Evolutionary conservation across 2,888 invertebrate genomes (phyloP), one percentile per base, ranked within the genome.

Genomic region (Dasysyrphus tricinctus): DNA sequence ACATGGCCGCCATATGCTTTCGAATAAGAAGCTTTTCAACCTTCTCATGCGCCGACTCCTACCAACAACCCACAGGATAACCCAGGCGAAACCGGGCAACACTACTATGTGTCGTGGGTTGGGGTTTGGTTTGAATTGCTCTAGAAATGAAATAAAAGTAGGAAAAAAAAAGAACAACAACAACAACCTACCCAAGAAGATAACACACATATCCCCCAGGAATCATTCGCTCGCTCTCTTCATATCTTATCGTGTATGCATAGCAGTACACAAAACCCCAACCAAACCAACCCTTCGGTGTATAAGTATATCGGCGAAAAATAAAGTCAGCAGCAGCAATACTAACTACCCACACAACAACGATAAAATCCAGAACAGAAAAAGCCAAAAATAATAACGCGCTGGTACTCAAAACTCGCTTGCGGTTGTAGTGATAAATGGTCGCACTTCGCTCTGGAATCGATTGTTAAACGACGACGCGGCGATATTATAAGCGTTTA

Each of bases 381-480:
- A 74, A 78, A 78, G 39, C 69, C 51, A 61, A 78, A 77, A 77
- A 70, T 51, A 61, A 77, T 44, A 69, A 77, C 72, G 42, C 65
- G 74, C 57, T 76, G 80, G 39, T 81, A 81, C 77, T 85, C 74
- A 70, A 85, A 85, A 85, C 73, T 81, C 80, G 85, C 86, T 78
- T 86, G 86, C 86, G 86, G 85, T 85, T 85, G 81, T 81, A 78
- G 81, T 85, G 85, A 85, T 85, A 85, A 85, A 81, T 85, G 81
- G 85, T 85, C 85, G 77, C 85, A 85, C 85, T 81, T 81, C 77
- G 85, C 85, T 85, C 74, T 74, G 81, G 77, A 85, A 85, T 85
- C 85, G 81, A 85, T 81, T 85, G 81, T 77, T 81, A 85, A 85
- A 85, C 81, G 85, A 77, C 85, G 61, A 81, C 85, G 85, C 85